Evolutionary conservation across 2,888 invertebrate genomes (phyloP).

Genomic region (Anthophora plumipes): DNA sequence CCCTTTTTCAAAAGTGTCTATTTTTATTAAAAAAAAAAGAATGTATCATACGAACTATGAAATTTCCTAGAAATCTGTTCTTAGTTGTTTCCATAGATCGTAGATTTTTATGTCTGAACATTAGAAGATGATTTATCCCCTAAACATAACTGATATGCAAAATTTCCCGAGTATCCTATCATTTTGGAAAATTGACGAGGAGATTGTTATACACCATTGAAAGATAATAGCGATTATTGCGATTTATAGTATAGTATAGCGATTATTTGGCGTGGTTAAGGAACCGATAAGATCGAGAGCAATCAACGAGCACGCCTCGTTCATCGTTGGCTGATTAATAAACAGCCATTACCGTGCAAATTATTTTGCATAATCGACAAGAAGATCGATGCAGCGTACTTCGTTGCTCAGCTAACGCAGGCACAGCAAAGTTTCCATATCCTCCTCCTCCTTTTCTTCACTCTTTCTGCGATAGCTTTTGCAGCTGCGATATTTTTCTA

Average conservation of each 20-base stretch:
- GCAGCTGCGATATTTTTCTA: constrained; percentile 80
- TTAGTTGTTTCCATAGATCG: no score
- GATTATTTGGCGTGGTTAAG: not conserved
- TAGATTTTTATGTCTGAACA: no score
- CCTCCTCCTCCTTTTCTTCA: no score
- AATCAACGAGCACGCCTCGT: not conserved
- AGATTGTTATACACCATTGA: not conserved
- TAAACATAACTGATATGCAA: no score
- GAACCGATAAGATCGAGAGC: not conserved
- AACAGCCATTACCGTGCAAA: not conserved
- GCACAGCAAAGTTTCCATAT: not conserved
- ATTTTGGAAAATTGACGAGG: no score
- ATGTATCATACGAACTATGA: no score
- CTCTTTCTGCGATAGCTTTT: constrained; percentile 52
- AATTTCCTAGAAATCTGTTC: no score
- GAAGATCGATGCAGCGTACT: not conserved
- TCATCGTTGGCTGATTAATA: not conserved
- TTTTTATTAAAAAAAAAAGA: no score
- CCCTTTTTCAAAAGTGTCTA: no score
- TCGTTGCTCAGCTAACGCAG: not conserved
- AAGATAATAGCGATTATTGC: not conserved
- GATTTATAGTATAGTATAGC: no score
- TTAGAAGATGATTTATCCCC: no score
- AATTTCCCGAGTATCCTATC: no score
- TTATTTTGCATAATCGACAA: not conserved